Evolutionary conservation across 1,140 invertebrate species (phyloP), one percentile per base, ranked within the genome.

Genomic region (Panagrolaimus sp.): DNA sequence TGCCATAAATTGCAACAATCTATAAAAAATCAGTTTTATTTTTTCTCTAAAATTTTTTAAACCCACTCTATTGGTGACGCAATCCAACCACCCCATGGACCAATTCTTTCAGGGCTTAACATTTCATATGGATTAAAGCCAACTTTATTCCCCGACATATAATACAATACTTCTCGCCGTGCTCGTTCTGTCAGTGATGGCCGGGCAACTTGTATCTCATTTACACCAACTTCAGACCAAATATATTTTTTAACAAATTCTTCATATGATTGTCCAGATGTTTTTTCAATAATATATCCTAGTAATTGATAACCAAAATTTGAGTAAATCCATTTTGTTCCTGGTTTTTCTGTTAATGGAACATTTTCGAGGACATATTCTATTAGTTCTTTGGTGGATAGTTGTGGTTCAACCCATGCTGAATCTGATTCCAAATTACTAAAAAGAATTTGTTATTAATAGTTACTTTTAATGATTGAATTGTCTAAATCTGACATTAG

Each of bases 31-130:
- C n/a, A n/a, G n/a, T n/a, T n/a, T n/a, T n/a, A n/a, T n/a, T n/a
- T n/a, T n/a, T n/a, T n/a, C n/a, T n/a, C n/a, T n/a, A n/a, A n/a
- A n/a, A n/a, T n/a, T n/a, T n/a, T n/a, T n/a, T n/a, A n/a, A n/a
- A n/a, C n/a, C n/a, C n/a, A n/a, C n/a, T 82, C 81, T 44, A 83
- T 79, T 1, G 81, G 81, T 25, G 75, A 82, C 4, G 80, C 81
- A 38, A 82, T 81, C 80, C 80, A 82, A 53, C 80, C 80, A 65
- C 80, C 80, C 81, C 81, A 82, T 20, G 80, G 81, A 23, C 80
- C 81, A 44, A 27, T 81, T 51, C 79, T 62, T 42, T 78, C 73
- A 13, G 81, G 78, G 14, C 77, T 66, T 8, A 79, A 62, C 77
- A 81, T 74, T 47, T 81, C 75, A 47, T 81, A 81, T 9, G 79